phyloP scores from a whole-genome alignment of 2,888 invertebrate genomes.

The Melinaea menophilus region DNA sequence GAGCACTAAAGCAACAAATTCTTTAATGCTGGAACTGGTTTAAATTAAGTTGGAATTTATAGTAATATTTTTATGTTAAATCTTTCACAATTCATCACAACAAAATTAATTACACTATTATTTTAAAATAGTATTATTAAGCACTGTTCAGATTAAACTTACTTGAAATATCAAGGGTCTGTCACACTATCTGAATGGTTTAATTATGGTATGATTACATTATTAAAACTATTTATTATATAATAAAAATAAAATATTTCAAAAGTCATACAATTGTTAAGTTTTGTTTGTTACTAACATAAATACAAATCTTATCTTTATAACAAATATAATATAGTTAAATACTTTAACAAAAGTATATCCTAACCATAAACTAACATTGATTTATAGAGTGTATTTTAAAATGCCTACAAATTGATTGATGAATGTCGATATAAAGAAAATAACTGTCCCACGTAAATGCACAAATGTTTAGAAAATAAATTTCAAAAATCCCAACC shows the following conservation, averaged over 20 bases:
- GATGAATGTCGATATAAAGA: slow-evolving; percentile 10
- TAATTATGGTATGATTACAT: slow-evolving; percentile 15
- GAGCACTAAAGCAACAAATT: not conserved
- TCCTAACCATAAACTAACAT: slow-evolving; percentile 17
- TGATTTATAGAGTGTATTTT: slow-evolving; percentile 21
- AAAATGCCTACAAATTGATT: slow-evolving; percentile 12
- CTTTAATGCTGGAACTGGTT: not conserved
- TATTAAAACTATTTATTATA: slow-evolving; percentile 8
- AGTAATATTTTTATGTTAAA: not conserved
- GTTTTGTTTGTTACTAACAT: slow-evolving; percentile 31
- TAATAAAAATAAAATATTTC: slow-evolving; percentile 21
- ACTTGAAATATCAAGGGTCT: slow-evolving; percentile 25
- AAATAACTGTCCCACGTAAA: slow-evolving; percentile 8
- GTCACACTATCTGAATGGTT: slow-evolving; percentile 45
- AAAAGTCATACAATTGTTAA: slow-evolving; percentile 29
- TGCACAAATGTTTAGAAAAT: slow-evolving; percentile 47
- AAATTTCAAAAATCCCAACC: slow-evolving; percentile 28
- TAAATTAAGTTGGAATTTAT: not conserved
- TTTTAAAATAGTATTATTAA: slow-evolving; percentile 20
- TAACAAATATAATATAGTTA: slow-evolving; percentile 18
- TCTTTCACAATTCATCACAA: not conserved
- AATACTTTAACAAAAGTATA: slow-evolving; percentile 9
- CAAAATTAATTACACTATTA: not conserved
- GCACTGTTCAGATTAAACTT: slow-evolving; percentile 23
- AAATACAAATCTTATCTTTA: slow-evolving; percentile 19